Evolutionary conservation across 2,797 vertebrate genomes (phyloP).

Genomic region (Chelidonichthys spinosus): DNA sequence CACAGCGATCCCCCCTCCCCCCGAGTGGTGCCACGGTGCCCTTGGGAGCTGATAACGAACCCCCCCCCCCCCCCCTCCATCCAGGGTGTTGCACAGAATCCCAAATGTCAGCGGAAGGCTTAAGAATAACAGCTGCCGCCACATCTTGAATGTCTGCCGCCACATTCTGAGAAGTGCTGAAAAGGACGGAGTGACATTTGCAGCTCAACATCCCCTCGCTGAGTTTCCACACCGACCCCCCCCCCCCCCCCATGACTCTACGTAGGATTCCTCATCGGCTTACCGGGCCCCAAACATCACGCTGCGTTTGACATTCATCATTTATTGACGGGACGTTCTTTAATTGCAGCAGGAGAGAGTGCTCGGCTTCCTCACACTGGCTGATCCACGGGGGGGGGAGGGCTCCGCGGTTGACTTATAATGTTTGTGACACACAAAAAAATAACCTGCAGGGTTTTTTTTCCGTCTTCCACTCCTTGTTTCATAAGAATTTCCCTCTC

Average conservation of each 20-base stretch:
- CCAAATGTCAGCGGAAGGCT: constrained; percentile 75
- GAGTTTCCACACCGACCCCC: constrained; percentile 41
- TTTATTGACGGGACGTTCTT: constrained; percentile 83
- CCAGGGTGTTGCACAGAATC: constrained; percentile 65
- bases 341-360: constrained; percentile 82
- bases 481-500: constrained; percentile 50
- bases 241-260: constrained; percentile 49
- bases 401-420: constrained; percentile 72
- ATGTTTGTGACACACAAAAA: constrained; percentile 69
- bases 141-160: constrained; percentile 75
- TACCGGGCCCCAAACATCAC: constrained; percentile 75
- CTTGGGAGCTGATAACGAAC: constrained; percentile 53
- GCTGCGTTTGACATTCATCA: constrained; percentile 88
- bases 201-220: constrained; percentile 55
- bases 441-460: constrained; percentile 62
- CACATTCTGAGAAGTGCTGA: constrained; percentile 71
- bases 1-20: constrained; percentile 2
- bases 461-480: constrained; percentile 17
- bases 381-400: constrained; percentile 61
- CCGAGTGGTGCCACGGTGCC: constrained; percentile 38
- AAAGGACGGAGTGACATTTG: constrained; percentile 82
- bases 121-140: constrained; percentile 80
- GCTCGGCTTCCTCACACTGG: constrained; percentile 71
- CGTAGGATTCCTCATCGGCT: constrained; percentile 62
- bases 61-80: constrained; percentile 34